phyloP scores from a whole-genome alignment of 2,113 vertebrate species.

The Saguinus imperator region DNA sequence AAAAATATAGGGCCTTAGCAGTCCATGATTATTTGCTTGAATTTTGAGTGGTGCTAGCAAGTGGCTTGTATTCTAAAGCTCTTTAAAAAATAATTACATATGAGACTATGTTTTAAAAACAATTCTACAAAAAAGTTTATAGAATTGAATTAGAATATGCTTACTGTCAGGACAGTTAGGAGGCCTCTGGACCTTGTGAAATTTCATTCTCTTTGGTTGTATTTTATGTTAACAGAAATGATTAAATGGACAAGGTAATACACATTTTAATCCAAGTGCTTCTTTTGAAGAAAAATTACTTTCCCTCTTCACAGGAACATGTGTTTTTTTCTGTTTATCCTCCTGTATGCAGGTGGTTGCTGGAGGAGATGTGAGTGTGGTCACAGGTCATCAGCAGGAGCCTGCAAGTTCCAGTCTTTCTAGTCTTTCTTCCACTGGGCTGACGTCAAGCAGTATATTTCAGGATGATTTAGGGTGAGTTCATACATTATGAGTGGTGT shows the following conservation, averaged over 20 bases:
- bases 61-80: slow-evolving; percentile 14
- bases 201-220: slow-evolving; percentile 4
- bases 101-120: slow-evolving; percentile 17
- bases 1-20: not conserved
- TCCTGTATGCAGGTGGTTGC: slow-evolving; percentile 88
- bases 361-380: slow-evolving; percentile 93
- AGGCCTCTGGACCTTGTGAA: slow-evolving; percentile 56
- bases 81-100: slow-evolving; percentile 45
- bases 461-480: slow-evolving; percentile 96
- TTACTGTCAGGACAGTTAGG: not conserved
- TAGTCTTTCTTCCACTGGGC: slow-evolving; percentile 80
- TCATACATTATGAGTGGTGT: not conserved
- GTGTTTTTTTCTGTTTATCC: not conserved
- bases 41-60: not conserved
- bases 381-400: slow-evolving; percentile 90
- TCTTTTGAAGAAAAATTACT: slow-evolving; percentile 1
- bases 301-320: not conserved
- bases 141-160: slow-evolving; percentile 47
- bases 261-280: not conserved
- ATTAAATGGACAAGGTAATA: not conserved
- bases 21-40: slow-evolving; percentile 24
- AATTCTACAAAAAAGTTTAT: not conserved
- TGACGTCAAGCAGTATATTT: slow-evolving; percentile 91
- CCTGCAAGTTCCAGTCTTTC: slow-evolving; percentile 79
- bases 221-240: slow-evolving; percentile 33